Evolutionary conservation across 2,113 vertebrate species (phyloP).

Genomic region (Myocastor coypus): DNA sequence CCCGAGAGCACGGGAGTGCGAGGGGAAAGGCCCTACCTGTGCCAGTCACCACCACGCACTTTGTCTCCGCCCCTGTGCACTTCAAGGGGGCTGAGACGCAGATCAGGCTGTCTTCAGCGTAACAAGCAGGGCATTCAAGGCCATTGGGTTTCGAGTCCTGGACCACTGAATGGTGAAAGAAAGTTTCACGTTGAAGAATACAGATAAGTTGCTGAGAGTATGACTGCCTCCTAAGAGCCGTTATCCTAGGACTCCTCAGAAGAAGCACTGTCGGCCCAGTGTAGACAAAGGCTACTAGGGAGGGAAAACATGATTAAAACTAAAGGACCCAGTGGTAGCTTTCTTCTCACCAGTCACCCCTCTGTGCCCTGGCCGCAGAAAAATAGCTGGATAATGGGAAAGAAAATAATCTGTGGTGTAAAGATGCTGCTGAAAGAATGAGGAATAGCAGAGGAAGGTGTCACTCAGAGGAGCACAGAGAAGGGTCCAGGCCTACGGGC

Average conservation of each 20-base stretch:
- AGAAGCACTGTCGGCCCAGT: neutral
- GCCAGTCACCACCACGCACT: neutral
- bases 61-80: slow-evolving; percentile 22
- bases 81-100: rapidly evolving
- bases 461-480: neutral
- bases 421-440: neutral
- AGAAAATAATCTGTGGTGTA: neutral
- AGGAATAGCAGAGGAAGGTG: neutral
- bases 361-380: neutral
- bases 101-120: rapidly evolving
- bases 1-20: neutral
- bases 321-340: too few species aligned
- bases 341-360: neutral
- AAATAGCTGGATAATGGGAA: neutral
- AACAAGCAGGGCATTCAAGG: neutral
- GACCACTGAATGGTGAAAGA: slow-evolving; percentile 1
- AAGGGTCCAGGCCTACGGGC: neutral
- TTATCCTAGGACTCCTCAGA: neutral
- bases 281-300: too few species aligned
- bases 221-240: neutral
- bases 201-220: neutral
- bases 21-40: neutral
- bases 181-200: neutral
- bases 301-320: neutral
- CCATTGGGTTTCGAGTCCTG: neutral